Evolutionary conservation across 2,797 vertebrate species (phyloP).

Genomic region (Selene dorsalis): DNA sequence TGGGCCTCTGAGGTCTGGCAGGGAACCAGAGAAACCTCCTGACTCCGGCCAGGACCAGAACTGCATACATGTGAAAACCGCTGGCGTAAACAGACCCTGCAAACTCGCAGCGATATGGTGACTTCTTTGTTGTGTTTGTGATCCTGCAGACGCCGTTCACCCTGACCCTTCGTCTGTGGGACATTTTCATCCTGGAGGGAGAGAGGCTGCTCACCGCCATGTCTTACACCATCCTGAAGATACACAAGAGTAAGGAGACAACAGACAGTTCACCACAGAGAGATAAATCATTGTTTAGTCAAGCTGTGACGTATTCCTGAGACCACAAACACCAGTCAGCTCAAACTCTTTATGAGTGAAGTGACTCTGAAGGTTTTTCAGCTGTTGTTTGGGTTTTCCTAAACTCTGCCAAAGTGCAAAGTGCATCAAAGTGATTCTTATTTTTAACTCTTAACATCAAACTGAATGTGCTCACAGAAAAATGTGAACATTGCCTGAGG

Average conservation of each 20-base stretch:
- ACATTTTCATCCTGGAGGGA: slow-evolving; percentile 90
- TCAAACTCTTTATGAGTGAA: background rate
- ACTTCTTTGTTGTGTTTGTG: slow-evolving; percentile 34
- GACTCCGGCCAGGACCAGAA: slow-evolving; percentile 36
- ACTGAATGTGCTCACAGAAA: background rate
- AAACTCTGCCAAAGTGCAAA: background rate
- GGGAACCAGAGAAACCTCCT: slow-evolving; percentile 55
- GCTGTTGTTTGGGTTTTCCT: background rate
- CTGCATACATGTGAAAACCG: slow-evolving; percentile 17
- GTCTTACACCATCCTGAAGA: slow-evolving; percentile 89
- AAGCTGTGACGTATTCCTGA: too few species aligned
- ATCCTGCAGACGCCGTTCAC: slow-evolving; percentile 87
- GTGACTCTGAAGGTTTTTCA: background rate
- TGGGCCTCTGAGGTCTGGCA: slow-evolving; percentile 68
- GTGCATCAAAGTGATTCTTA: background rate
- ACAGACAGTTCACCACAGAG: background rate
- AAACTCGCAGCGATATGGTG: background rate
- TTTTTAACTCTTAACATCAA: background rate
- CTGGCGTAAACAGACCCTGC: background rate
- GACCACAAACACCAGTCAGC: background rate
- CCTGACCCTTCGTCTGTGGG: slow-evolving; percentile 89
- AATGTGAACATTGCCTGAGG: too few species aligned
- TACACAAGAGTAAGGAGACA: slow-evolving; percentile 88
- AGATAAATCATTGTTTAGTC: background rate
- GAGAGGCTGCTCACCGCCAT: slow-evolving; percentile 87